A percentile compares a stretch with the other conserved stretches of the same genome.
phyloP scores from a whole-genome alignment of 1,140 invertebrate genomes.

The Paraescarpia echinospica region DNA sequence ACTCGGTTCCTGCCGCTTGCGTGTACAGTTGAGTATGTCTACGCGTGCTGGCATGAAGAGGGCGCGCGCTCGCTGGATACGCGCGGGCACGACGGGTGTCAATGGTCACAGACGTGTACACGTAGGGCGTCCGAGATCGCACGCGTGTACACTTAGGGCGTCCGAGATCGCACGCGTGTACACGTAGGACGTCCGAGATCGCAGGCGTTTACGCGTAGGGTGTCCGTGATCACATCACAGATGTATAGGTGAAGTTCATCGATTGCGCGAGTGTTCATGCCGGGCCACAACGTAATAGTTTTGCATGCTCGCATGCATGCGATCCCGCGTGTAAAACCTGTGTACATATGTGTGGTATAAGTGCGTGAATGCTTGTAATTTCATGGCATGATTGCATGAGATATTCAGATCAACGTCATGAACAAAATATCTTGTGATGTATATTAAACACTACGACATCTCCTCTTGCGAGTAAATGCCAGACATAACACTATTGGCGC shows the following conservation, averaged over 20 bases:
- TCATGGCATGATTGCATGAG: background rate
- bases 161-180: background rate
- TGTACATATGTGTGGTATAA: background rate
- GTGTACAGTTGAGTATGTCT: background rate
- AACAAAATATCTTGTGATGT: background rate
- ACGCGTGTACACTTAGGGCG: background rate
- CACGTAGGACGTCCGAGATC: background rate
- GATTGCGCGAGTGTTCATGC: background rate
- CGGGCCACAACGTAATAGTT: background rate
- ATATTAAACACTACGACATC: background rate
- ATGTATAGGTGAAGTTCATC: background rate
- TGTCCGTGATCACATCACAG: background rate
- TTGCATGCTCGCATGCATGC: too few species aligned
- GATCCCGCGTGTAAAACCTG: too few species aligned
- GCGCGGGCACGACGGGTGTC: background rate
- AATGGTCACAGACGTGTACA: background rate
- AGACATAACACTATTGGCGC: background rate
- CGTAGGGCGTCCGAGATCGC: background rate
- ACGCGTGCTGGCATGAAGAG: background rate
- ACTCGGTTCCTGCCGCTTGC: background rate
- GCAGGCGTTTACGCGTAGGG: background rate
- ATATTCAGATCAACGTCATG: background rate
- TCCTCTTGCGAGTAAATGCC: background rate
- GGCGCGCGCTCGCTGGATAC: background rate
- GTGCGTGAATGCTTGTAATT: background rate